Conservation (phyloP, 2,797 vertebrate genomes). For the Furcifer pardalis region DNA sequence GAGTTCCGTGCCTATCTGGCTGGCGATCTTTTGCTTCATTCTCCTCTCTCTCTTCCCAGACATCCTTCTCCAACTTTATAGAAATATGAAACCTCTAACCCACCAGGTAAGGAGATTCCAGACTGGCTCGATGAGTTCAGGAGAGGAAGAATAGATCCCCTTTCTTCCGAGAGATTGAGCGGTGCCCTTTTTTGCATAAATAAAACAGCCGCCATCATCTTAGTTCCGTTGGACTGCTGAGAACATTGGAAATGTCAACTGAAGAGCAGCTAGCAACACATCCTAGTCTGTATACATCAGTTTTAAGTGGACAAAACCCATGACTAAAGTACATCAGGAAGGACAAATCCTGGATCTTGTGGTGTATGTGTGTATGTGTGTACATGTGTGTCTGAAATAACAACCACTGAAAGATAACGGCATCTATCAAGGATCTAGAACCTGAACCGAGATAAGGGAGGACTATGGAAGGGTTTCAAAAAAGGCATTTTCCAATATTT, state of each 20-base stretch:
- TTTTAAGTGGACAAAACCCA: neutral
- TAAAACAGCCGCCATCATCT: conserved; percentile 32
- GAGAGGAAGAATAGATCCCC: conserved; percentile 49
- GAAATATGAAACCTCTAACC: conserved; percentile 81
- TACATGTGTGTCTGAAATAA: neutral
- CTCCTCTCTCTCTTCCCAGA: conserved; percentile 94
- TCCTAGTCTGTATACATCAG: neutral
- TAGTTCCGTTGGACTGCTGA: conserved; percentile 60
- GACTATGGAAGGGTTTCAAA: neutral
- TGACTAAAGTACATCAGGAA: neutral
- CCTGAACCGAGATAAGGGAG: neutral
- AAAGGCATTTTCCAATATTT: neutral
- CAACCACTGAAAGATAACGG: neutral
- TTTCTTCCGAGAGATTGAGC: conserved; percentile 20
- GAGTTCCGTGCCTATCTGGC: conserved; percentile 91
- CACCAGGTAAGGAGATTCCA: conserved; percentile 84
- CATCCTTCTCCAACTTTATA: conserved; percentile 88
- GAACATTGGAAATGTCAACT: conserved; percentile 56
- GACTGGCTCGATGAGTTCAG: conserved; percentile 23
- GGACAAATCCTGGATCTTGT: neutral
- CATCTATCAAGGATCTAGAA: neutral
- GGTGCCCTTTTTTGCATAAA: conserved; percentile 19
- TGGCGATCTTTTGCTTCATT: conserved; percentile 94
- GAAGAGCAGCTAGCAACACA: conserved; percentile 51
- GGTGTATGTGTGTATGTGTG: too few species aligned